These are phyloP conservation scores for Drosophila atroscutellata DNA, from an alignment of 2,888 invertebrate species.

Conservation along the genomic window DNA sequence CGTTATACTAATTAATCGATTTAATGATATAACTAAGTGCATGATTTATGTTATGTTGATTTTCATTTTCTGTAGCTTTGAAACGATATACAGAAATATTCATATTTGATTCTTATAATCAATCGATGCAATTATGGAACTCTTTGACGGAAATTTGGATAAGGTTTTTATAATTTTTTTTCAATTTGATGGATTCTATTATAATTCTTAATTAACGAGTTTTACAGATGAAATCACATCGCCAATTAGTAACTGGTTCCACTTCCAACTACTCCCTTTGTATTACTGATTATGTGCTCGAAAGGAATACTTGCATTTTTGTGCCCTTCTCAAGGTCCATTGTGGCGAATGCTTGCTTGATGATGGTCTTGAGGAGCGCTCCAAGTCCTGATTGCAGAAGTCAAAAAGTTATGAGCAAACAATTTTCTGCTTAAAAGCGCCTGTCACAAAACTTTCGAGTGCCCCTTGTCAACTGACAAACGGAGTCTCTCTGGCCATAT, in stretches of 20 bases:
- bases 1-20: neutral
- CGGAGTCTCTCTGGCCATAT: slow-evolving; percentile 34
- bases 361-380: slow-evolving; percentile 14
- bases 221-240: neutral
- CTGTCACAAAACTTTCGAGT: slow-evolving; percentile 74
- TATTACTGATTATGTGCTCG: neutral
- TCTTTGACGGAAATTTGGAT: neutral
- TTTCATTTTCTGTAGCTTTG: neutral
- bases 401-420: slow-evolving; percentile 79
- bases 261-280: neutral
- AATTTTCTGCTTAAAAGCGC: slow-evolving; percentile 80
- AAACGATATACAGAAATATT: neutral
- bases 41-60: neutral
- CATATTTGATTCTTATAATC: neutral
- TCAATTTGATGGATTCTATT: neutral
- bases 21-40: neutral
- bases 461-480: slow-evolving; percentile 64
- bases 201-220: neutral
- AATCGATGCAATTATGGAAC: neutral
- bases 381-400: slow-evolving; percentile 17
- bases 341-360: slow-evolving; percentile 11
- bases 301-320: neutral
- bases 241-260: neutral
- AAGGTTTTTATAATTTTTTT: neutral
- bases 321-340: neutral